Conservation (phyloP, 1,140 invertebrate genomes). For the Antheraea pernyi region DNA sequence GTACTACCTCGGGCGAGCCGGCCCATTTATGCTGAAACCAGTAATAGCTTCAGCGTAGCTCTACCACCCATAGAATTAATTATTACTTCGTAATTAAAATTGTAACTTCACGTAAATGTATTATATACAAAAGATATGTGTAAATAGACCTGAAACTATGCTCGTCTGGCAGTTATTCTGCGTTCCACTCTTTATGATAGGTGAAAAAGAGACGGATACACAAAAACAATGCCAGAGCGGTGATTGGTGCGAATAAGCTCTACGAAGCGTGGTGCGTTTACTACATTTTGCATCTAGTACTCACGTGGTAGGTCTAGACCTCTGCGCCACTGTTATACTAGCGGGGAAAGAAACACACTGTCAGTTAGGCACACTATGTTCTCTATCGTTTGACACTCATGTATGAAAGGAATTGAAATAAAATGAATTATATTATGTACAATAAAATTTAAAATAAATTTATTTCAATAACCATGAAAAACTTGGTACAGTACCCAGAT, state of each 20-base stretch:
- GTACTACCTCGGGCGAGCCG: no score
- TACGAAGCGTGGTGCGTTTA: constrained; percentile 36
- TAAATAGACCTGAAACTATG: neutral
- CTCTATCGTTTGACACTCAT: neutral
- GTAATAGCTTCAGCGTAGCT: no score
- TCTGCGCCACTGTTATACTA: constrained; percentile 79
- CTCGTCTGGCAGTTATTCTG: neutral
- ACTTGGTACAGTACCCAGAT: no score
- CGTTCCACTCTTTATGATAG: neutral
- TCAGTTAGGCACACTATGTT: constrained; percentile 20
- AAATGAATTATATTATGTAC: neutral
- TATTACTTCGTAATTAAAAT: neutral
- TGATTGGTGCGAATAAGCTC: constrained; percentile 35
- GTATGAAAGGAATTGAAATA: neutral
- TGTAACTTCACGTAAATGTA: neutral
- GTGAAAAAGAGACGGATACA: neutral
- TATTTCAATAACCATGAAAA: no score
- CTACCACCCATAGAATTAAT: no score
- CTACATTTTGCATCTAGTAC: constrained; percentile 54
- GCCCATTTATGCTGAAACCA: no score
- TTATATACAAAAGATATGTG: neutral
- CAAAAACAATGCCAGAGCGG: neutral
- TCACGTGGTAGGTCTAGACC: constrained; percentile 79
- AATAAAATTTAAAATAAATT: no score
- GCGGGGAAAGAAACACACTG: constrained; percentile 56